Evolutionary conservation across 1,140 invertebrate genomes (phyloP), one percentile per base, ranked within the genome.

Genomic region (Ditylenchus dipsaci): DNA sequence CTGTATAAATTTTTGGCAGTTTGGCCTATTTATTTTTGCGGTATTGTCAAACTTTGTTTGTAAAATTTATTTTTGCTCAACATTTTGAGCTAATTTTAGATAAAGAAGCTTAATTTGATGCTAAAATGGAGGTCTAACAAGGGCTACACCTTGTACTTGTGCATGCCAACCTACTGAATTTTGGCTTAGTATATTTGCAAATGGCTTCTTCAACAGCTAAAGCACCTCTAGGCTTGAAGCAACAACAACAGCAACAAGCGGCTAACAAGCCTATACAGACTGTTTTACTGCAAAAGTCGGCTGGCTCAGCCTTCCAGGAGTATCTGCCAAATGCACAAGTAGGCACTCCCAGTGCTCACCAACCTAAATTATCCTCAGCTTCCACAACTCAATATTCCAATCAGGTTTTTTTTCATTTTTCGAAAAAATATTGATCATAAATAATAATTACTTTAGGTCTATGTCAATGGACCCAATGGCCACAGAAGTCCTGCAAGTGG

Each of bases 401-500:
- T 61, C 59, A 45, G 59, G 59, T 45, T 61, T 30, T 26, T 23
- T 61, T 30, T 26, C 11, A 11, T 26, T 11, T 26, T 11, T 5
- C 27, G 11, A 57, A 30, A 57, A 11, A 3, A 61, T 47, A 45
- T 15, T 61, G 3, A 29, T n/a, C 29, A 21, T 45, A 30, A 33
- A 56, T 65, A 7, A n/a, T 3, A 65, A 15, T 3, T 65, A 21
- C 57, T 65, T 63, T 29, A 65, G 63, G 45, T 60, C 3, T 65
- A 26, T 61, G 26, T 38, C 5, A 30, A 61, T 21, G 33, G 33
- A 11, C 63, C n/a, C n/a, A n/a, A n/a, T n/a, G 62, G 62, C 11
- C 63, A 65, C 27, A 23, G 38, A 63, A 65, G 63, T 65, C 63
- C 63, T 23, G 26, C 57, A 5, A 65, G 63, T 38, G 63, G 63